Conservation (phyloP, 2,113 vertebrate genomes). For the Antennarius striatus region DNA sequence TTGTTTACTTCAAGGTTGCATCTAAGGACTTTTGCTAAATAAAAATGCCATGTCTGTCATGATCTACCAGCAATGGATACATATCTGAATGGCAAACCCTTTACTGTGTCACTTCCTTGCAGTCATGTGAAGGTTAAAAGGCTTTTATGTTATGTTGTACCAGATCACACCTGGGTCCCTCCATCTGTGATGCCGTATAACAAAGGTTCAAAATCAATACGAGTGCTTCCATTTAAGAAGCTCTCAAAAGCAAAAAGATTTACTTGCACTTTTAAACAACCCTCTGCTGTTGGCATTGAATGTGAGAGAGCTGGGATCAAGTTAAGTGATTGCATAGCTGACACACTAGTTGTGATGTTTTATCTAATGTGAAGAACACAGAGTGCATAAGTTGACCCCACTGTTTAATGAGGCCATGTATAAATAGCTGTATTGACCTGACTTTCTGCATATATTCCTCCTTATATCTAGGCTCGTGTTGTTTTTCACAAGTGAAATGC, state of each 20-base stretch:
- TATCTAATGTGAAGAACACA: constrained; percentile 62
- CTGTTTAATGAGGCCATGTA: constrained; percentile 60
- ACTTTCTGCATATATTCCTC: constrained; percentile 65
- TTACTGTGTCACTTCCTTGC: constrained; percentile 9
- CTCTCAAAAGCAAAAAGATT: constrained; percentile 36
- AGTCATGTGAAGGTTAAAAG: constrained; percentile 46
- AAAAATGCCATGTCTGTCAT: constrained; percentile 23
- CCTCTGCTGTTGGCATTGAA: constrained; percentile 3
- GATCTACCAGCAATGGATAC: not conserved
- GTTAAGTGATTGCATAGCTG: constrained; percentile 2
- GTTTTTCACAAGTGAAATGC: constrained; percentile 69
- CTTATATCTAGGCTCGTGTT: constrained; percentile 56
- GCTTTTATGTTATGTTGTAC: constrained; percentile 60
- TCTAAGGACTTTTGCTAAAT: constrained; percentile 23
- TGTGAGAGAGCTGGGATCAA: constrained; percentile 2
- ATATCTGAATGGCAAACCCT: constrained; percentile 22
- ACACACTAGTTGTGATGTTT: constrained; percentile 26
- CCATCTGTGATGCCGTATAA: constrained; percentile 18
- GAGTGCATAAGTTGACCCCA: constrained; percentile 57
- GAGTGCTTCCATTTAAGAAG: constrained; percentile 38
- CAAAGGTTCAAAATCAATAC: constrained; percentile 34
- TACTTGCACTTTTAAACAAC: constrained; percentile 45
- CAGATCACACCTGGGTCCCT: constrained; percentile 52
- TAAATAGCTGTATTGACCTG: constrained; percentile 73
- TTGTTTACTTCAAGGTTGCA: constrained; percentile 20